phyloP scores from a whole-genome alignment of 2,888 invertebrate species.

The Ceriagrion tenellum region DNA sequence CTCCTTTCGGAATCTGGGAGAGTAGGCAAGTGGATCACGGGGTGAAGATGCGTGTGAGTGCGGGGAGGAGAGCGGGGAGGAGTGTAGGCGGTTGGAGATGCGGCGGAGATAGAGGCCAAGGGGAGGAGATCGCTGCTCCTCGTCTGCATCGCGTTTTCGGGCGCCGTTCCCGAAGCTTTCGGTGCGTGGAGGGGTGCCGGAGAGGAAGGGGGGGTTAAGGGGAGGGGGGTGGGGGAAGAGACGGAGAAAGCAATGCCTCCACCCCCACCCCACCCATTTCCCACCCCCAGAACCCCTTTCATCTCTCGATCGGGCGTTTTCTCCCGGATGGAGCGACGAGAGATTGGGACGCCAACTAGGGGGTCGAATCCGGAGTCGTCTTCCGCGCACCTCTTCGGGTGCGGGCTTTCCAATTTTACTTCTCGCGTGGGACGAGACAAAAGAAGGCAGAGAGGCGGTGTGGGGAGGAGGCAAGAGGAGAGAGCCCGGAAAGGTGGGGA shows the following conservation, averaged over 20 bases:
- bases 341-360: background rate
- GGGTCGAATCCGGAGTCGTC: too few relatives aligned
- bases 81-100: background rate
- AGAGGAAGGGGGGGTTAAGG: too few relatives aligned
- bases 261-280: too few relatives aligned
- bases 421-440: too few relatives aligned
- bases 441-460: background rate
- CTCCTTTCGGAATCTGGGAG: conserved; percentile 35
- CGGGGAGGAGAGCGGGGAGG: background rate
- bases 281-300: too few relatives aligned
- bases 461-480: background rate
- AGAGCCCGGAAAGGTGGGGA: background rate
- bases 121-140: too few relatives aligned
- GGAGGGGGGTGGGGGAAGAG: too few relatives aligned
- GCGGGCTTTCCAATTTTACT: too few relatives aligned
- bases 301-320: background rate
- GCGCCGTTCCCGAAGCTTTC: background rate
- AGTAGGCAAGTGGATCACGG: conserved; percentile 50
- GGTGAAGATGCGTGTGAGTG: background rate
- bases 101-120: background rate
- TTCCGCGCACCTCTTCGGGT: too few relatives aligned
- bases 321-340: conserved; percentile 3
- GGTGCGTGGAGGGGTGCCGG: background rate
- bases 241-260: conserved; percentile 37
- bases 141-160: background rate